Evolutionary conservation across 1,140 invertebrate genomes (phyloP).

Genomic region (Akabosia matsudoensis): DNA sequence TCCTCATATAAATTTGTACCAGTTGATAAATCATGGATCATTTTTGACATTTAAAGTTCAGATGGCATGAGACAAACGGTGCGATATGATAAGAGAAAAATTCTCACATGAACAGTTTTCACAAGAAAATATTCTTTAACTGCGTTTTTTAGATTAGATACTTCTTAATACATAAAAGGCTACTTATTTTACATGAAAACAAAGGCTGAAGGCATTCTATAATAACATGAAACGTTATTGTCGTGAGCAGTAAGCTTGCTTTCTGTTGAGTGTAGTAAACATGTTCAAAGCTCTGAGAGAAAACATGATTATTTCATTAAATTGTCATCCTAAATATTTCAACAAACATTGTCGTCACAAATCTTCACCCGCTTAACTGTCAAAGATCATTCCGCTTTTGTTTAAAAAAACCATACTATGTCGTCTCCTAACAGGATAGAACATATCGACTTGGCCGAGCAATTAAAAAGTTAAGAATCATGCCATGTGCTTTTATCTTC

Average conservation of each 20-base stretch:
- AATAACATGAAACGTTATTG: no score
- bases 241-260: not conserved
- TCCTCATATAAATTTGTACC: not conserved
- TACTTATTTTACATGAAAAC: no score
- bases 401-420: no score
- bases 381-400: no score
- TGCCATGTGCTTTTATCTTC: not conserved
- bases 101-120: not conserved
- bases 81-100: not conserved
- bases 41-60: not conserved
- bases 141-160: no score
- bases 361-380: not conserved
- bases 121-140: no score
- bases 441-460: not conserved
- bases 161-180: no score
- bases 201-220: no score
- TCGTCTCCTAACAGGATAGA: no score
- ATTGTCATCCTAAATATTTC: not conserved
- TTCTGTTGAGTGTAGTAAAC: no score
- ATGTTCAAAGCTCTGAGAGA: not conserved
- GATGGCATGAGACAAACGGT: not conserved
- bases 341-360: not conserved
- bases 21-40: not conserved
- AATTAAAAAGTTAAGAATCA: constrained; percentile 4
- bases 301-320: constrained; percentile 9